Evolutionary conservation across 2,888 invertebrate genomes (phyloP), one percentile per base, ranked within the genome.

Genomic region (Sinodicranocentrus sp.): DNA sequence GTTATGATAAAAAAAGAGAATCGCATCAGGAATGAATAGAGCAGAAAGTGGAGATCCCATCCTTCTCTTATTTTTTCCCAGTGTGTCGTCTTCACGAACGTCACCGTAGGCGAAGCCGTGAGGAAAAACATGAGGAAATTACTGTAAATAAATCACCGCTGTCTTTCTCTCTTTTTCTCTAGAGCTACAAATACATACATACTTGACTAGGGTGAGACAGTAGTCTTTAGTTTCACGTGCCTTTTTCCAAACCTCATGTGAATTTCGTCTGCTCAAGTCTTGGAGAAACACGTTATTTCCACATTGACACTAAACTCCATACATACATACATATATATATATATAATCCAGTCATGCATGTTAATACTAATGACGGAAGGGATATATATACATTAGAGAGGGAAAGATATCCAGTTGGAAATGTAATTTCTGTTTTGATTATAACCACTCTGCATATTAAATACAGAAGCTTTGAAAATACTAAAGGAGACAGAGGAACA

Each of bases 111-210:
- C 65, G 33, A 80, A 67, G 72, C 72, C 65, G 57, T 72, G 80
- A 80, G 80, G 80, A 73, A 80, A 80, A 80, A 73, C 71, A 72
- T 26, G 72, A 72, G 80, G 80, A 80, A 80, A 80, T 80, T 80
- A 80, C 80, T 72, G 72, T 63, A 80, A 80, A 80, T 80, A 80
- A 80, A 80, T 80, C 80, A 80, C 80, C 72, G 80, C 80, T 80
- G 80, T 80, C 80, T 72, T 71, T 78, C 39, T 44, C 72, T 63
- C 33, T 54, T 28, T 54, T 59, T 21, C 52, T 70, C 67, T 79
- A n/a, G n/a, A n/a, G n/a, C n/a, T n/a, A n/a, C n/a, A n/a, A n/a
- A n/a, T n/a, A n/a, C n/a, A n/a, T n/a, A n/a, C n/a, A n/a, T n/a
- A n/a, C n/a, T n/a, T n/a, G n/a, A n/a, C n/a, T n/a, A n/a, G n/a